These are phyloP conservation scores for Trachelus iudaicus DNA, from an alignment of 2,888 invertebrate genomes.

Conservation along the genomic window DNA sequence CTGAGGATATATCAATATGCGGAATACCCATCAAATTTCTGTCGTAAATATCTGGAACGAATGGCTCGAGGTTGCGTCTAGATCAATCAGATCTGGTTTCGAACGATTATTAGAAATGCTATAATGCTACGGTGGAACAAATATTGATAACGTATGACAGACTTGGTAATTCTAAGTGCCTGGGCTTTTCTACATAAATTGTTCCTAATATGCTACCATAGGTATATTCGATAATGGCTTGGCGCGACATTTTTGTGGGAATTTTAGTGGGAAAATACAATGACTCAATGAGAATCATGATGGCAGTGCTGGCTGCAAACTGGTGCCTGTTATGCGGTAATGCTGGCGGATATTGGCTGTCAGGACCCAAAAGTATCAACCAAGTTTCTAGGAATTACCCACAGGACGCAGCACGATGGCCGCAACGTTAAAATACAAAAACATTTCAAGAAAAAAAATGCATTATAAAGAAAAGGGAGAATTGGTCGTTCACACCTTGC, in stretches of 20 bases:
- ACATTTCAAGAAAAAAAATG: too few species aligned
- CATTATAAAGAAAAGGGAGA: neutral
- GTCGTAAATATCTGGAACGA: neutral
- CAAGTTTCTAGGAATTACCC: neutral
- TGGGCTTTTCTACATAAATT: neutral
- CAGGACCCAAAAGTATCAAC: neutral
- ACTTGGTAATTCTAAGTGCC: neutral
- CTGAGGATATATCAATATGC: neutral
- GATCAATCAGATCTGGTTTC: neutral
- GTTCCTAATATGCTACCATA: neutral
- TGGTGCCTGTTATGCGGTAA: neutral
- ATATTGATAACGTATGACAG: neutral
- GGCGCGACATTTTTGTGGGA: slow-evolving; percentile 15
- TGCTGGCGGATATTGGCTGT: neutral
- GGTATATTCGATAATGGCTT: neutral
- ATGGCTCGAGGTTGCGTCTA: neutral
- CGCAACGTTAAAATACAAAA: neutral
- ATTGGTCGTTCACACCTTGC: neutral
- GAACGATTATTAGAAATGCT: neutral
- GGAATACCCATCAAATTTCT: neutral
- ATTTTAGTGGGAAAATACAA: slow-evolving; percentile 30
- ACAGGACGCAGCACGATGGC: neutral
- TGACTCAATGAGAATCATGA: slow-evolving; percentile 31
- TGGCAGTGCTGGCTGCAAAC: neutral
- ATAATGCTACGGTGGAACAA: neutral